Evolutionary conservation across 2,888 invertebrate genomes (phyloP).

Genomic region (Clivina fossor): DNA sequence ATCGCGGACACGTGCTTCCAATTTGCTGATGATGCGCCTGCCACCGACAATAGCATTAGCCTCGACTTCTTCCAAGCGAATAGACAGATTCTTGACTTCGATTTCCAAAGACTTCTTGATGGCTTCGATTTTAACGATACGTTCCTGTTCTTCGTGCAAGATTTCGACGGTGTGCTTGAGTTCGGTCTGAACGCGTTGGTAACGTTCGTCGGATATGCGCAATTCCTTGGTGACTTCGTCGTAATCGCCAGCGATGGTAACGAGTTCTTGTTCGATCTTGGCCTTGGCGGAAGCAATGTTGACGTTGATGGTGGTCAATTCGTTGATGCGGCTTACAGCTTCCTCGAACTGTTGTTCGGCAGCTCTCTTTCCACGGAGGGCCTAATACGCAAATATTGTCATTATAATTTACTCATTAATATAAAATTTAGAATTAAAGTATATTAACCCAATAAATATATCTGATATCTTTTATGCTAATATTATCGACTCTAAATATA

Average conservation of each 20-base stretch:
- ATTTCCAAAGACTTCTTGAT: constrained; percentile 97
- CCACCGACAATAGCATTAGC: constrained; percentile 96
- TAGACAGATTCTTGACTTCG: constrained; percentile 92
- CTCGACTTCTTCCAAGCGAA: constrained; percentile 94
- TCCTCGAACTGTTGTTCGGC: constrained; percentile 92
- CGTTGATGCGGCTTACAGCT: constrained; percentile 87
- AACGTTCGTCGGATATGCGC: constrained; percentile 90
- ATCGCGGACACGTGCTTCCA: constrained; percentile 93
- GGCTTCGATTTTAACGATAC: constrained; percentile 94
- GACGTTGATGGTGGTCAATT: constrained; percentile 92
- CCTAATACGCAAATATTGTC: constrained; percentile 56
- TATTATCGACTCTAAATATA: no score
- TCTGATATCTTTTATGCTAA: no score
- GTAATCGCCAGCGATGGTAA: constrained; percentile 90
- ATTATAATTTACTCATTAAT: no score
- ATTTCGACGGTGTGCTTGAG: constrained; percentile 92
- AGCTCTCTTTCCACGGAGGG: constrained; percentile 87
- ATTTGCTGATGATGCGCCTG: constrained; percentile 95
- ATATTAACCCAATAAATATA: no score
- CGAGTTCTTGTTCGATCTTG: constrained; percentile 93
- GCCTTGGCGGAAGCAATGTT: constrained; percentile 92
- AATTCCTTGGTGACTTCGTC: constrained; percentile 97
- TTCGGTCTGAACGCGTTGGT: constrained; percentile 89
- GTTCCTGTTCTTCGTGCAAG: constrained; percentile 94
- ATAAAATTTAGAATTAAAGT: no score